Evolutionary conservation across 92 coral and sea anemone genomes (phyloP).

Genomic region (Scolanthus callimorphus): DNA sequence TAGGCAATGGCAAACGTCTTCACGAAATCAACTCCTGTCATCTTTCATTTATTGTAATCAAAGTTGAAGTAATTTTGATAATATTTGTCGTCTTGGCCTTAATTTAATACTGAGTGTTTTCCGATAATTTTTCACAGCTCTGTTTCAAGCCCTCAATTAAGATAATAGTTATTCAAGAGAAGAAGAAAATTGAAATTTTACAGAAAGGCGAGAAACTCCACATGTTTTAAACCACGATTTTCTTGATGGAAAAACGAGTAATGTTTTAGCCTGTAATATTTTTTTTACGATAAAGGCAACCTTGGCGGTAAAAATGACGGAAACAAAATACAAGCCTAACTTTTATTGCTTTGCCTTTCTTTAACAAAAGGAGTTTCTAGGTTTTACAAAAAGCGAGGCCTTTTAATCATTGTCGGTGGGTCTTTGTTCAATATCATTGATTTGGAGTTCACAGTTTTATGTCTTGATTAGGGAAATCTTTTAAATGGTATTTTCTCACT

Average conservation of each 20-base stretch:
- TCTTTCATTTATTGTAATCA: neutral
- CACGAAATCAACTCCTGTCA: too few species aligned
- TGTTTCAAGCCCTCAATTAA: neutral
- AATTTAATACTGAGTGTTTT: neutral
- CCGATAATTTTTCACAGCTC: neutral
- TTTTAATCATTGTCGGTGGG: constrained; percentile 31
- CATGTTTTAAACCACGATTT: neutral
- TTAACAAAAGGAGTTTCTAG: neutral
- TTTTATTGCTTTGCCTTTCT: constrained; percentile 1
- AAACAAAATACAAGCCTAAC: neutral
- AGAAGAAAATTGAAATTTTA: neutral
- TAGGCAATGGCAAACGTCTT: too few species aligned
- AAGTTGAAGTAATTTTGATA: neutral
- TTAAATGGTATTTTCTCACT: constrained; percentile 16
- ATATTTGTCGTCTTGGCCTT: neutral
- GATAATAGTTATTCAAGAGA: neutral
- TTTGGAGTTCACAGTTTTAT: constrained; percentile 53
- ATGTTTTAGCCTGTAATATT: too few species aligned
- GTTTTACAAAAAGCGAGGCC: neutral
- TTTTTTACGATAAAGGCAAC: neutral
- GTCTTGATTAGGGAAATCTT: constrained; percentile 16
- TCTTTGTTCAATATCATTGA: constrained; percentile 39
- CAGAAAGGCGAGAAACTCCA: neutral
- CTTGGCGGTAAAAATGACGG: neutral
- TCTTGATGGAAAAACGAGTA: too few species aligned